These are phyloP conservation scores for Manduca sexta DNA, from an alignment of 1,140 invertebrate species.

Conservation along the genomic window DNA sequence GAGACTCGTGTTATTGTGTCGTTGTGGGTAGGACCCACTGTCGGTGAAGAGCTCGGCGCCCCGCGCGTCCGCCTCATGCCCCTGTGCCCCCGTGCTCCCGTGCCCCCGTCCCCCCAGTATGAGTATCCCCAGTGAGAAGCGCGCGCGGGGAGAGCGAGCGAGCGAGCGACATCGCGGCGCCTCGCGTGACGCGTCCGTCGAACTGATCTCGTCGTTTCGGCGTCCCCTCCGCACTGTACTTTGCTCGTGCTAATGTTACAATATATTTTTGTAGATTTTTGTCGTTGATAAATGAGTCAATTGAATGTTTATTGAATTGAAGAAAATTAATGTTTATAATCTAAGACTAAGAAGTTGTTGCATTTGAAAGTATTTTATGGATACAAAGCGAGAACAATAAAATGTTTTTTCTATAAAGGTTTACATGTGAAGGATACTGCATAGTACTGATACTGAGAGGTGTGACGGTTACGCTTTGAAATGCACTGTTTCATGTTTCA, in stretches of 20 bases:
- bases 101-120: background rate
- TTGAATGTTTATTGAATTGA: conserved; percentile 72
- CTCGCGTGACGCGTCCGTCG: conserved; percentile 29
- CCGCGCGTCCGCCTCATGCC: conserved; percentile 8
- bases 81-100: conserved; percentile 4
- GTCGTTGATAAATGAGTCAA: conserved; percentile 72
- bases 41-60: conserved; percentile 11
- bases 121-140: too few species aligned
- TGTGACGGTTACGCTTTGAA: conserved; percentile 41
- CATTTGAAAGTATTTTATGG: conserved; percentile 72
- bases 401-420: conserved; percentile 70
- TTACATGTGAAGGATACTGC: conserved; percentile 53
- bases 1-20: conserved; percentile 44
- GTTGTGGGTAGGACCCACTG: conserved; percentile 38
- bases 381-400: conserved; percentile 70
- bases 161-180: background rate
- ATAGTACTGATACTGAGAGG: conserved; percentile 14
- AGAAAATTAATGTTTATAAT: conserved; percentile 66
- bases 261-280: conserved; percentile 73
- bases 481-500: conserved; percentile 45
- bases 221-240: conserved; percentile 45
- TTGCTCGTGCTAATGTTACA: conserved; percentile 68
- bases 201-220: conserved; percentile 27
- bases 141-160: too few species aligned
- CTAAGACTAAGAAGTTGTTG: conserved; percentile 71